Evolutionary conservation across 2,797 vertebrate genomes (phyloP).

Genomic region (Meda fulgida): DNA sequence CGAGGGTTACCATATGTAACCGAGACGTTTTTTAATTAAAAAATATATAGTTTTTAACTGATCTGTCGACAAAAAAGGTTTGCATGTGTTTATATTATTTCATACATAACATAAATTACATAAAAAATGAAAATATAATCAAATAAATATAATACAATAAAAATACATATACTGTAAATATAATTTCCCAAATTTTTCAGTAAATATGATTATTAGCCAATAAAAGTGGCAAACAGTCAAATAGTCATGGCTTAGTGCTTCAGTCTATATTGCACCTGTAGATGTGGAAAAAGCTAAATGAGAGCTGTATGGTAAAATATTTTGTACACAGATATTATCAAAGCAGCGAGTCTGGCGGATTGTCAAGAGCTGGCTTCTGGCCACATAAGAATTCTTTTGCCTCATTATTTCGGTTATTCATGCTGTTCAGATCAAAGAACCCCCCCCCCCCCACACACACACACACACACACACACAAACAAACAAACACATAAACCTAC

Average conservation of each 20-base stretch:
- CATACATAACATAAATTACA: not conserved
- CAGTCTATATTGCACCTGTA: not conserved
- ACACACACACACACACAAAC: not conserved
- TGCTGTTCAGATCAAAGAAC: slow-evolving; percentile 37
- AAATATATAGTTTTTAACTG: not conserved
- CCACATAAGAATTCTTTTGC: slow-evolving; percentile 16
- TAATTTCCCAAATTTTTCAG: not conserved
- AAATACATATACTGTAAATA: not conserved
- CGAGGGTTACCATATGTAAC: too few species aligned
- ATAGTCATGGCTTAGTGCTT: not conserved
- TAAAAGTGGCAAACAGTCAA: not conserved
- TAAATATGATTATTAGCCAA: not conserved
- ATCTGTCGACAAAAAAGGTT: not conserved
- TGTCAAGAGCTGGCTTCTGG: slow-evolving; percentile 15
- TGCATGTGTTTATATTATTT: not conserved
- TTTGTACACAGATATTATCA: slow-evolving; percentile 19
- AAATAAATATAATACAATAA: not conserved
- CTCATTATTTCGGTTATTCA: slow-evolving; percentile 39
- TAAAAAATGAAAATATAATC: not conserved
- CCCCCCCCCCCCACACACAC: not conserved
- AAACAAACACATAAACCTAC: slow-evolving; percentile 26
- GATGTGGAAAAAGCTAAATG: not conserved
- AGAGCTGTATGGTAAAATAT: slow-evolving; percentile 8
- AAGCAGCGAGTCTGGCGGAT: slow-evolving; percentile 6
- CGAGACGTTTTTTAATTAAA: not conserved